Evolutionary conservation across 2,888 invertebrate species (phyloP), one percentile per base, ranked within the genome.

Genomic region (Cerastis rubricosa): DNA sequence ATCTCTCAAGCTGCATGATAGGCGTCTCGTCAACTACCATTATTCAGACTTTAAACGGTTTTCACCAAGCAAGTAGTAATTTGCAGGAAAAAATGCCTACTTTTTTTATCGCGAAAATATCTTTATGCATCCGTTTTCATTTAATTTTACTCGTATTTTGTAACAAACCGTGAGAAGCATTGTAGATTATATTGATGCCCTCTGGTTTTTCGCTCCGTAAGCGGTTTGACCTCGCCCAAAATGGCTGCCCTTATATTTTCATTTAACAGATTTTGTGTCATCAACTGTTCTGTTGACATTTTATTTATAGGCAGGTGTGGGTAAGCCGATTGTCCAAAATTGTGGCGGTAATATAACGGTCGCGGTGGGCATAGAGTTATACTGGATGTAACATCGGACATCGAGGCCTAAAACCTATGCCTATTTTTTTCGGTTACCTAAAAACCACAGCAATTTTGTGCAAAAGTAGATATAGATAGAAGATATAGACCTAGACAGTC

Each of bases 231-330:
- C 19, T 63, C 4, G 49, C 19, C 12, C 22, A 65, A 73, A 72
- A 68, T 51, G 5, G 14, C 14, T 12, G 14, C n/a, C 54, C 72
- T 19, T 79, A 70, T 76, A 22, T 84, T 80, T 70, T 14, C 43
- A 35, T 57, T 0, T 25, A 69, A 79, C 81, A 81, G 78, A 89
- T 91, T 92, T 88, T 80, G 87, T 85, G 85, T 88, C 87, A 84
- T 86, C 84, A 86, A 88, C 90, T 86, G 22, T 88, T 83, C 89
- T 89, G 92, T 91, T 92, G 93, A 93, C 94, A 91, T 93, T 93
- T 92, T 93, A 94, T 94, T 94, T 94, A 94, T 94, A 88, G 90
- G 89, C 69, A 76, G 84, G 88, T 91, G 9, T 90, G 89, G 91
- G 88, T 90, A 89, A 90, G 90, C 90, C 87, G 35, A 35, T 35